phyloP scores from a whole-genome alignment of 1,140 invertebrate species.

The Diachasma alloeum region DNA sequence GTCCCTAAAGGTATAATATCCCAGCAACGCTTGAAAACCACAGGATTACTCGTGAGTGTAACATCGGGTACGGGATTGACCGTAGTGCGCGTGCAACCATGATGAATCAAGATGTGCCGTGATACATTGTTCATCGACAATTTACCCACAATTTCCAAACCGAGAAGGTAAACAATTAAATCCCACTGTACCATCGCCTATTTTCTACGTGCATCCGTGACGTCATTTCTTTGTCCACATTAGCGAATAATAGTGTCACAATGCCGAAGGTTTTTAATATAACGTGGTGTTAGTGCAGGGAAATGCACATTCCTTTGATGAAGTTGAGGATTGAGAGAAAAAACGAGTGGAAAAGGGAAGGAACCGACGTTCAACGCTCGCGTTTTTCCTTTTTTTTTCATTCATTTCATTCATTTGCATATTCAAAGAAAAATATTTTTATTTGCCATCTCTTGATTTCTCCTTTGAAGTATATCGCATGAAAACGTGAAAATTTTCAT shows the following conservation, averaged over 20 bases:
- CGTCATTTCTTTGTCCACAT: neutral
- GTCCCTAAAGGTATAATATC: conserved; percentile 3
- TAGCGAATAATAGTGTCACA: neutral
- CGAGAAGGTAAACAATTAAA: neutral
- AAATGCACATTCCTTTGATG: neutral
- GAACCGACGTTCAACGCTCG: neutral
- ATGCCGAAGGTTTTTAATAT: neutral
- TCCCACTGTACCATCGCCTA: neutral
- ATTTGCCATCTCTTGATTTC: conserved; percentile 15
- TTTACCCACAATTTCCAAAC: neutral
- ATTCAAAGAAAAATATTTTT: conserved; percentile 6
- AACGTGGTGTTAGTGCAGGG: neutral
- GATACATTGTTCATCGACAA: conserved; percentile 24
- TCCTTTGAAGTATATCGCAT: conserved; percentile 4
- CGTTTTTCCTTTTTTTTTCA: neutral
- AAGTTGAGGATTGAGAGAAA: neutral
- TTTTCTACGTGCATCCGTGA: neutral
- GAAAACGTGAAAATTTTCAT: conserved; percentile 9
- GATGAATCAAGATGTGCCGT: conserved; percentile 52
- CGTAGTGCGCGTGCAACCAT: conserved; percentile 32
- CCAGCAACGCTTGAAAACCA: conserved; percentile 12
- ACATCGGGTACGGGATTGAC: neutral
- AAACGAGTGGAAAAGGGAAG: neutral
- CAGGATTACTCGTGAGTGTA: conserved; percentile 11
- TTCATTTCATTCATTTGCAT: neutral